A percentile compares a stretch with the other conserved stretches of the same genome.
Evolutionary conservation across 2,888 invertebrate species (phyloP).

Genomic region (Pollenia angustigena): DNA sequence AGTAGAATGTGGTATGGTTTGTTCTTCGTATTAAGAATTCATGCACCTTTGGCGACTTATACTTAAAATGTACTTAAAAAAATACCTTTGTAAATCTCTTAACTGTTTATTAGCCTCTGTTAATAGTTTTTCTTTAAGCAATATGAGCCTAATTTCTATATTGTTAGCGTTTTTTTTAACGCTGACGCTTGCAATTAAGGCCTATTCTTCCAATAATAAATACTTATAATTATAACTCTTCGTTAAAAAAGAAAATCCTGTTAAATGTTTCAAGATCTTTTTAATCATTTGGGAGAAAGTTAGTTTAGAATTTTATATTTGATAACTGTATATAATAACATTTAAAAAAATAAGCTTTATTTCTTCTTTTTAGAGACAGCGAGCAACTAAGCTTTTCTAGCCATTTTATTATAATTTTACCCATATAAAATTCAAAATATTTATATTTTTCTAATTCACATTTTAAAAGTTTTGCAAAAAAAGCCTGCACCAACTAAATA

Average conservation of each 20-base stretch:
- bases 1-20: no score
- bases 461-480: constrained; percentile 35
- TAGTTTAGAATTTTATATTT: background rate
- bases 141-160: no score
- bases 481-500: constrained; percentile 28
- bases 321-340: constrained; percentile 10
- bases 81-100: no score
- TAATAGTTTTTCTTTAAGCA: no score
- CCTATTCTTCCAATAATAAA: no score
- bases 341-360: constrained; percentile 30
- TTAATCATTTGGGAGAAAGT: background rate
- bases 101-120: no score
- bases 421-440: constrained; percentile 32
- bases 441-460: constrained; percentile 68
- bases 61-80: no score
- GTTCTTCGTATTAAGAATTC: no score
- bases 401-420: constrained; percentile 58
- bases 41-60: no score
- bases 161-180: no score
- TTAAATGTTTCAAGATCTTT: constrained; percentile 31
- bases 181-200: no score
- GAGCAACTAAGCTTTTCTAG: constrained; percentile 44
- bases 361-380: constrained; percentile 25
- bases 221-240: background rate
- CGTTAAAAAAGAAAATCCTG: no score